Conservation (phyloP, 2,888 invertebrate genomes). For the Octodonta nipae region DNA sequence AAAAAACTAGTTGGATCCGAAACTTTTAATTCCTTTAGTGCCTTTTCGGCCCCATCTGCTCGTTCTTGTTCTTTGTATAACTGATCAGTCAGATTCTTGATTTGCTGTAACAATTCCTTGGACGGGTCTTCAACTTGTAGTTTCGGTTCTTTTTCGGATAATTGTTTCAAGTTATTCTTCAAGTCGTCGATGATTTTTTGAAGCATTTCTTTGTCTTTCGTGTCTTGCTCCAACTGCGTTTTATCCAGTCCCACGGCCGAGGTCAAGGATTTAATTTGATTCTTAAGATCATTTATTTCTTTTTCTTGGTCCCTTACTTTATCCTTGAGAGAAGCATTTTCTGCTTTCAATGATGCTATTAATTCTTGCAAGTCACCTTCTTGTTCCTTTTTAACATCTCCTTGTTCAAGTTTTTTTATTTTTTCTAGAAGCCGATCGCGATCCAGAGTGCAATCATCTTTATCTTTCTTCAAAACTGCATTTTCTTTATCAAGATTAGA, state of each 20-base stretch:
- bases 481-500: slow-evolving; percentile 12
- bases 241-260: too few species aligned
- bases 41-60: slow-evolving; percentile 18
- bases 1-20: slow-evolving; percentile 18
- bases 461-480: slow-evolving; percentile 14
- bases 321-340: too few species aligned
- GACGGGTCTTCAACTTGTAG: slow-evolving; percentile 9
- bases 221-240: slow-evolving; percentile 17
- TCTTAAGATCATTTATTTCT: neutral
- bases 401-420: slow-evolving; percentile 1
- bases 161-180: slow-evolving; percentile 19
- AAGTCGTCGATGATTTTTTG: slow-evolving; percentile 22
- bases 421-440: too few species aligned
- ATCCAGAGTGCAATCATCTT: too few species aligned
- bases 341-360: slow-evolving; percentile 13
- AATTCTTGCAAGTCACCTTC: slow-evolving; percentile 8
- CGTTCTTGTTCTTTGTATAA: slow-evolving; percentile 19
- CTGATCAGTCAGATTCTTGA: slow-evolving; percentile 20
- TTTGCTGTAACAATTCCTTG: slow-evolving; percentile 14
- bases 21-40: slow-evolving; percentile 16
- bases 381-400: neutral
- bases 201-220: slow-evolving; percentile 23
- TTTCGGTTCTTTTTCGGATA: slow-evolving; percentile 12
- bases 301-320: neutral
- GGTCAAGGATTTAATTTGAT: slow-evolving; percentile 1